Percentiles rank a stretch among this genome's conserved stretches.
Conservation (phyloP, 92 coral and sea anemone genomes). For the Zoanthus sansibaricus region DNA sequence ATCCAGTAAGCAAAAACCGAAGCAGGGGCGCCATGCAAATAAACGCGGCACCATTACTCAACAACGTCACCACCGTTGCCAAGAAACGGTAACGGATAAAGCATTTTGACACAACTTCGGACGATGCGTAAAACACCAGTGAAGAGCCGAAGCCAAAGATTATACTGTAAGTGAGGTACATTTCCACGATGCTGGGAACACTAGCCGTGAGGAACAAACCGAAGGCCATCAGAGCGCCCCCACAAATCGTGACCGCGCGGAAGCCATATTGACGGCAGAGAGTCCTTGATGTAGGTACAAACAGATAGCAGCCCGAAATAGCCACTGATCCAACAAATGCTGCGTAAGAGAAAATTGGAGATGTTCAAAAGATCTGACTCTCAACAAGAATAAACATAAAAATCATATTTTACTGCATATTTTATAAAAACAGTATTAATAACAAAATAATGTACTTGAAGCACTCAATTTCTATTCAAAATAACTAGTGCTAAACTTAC, state of each 20-base stretch:
- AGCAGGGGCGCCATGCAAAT: conserved; percentile 6
- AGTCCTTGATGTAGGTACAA: conserved; percentile 20
- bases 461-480: too few relatives aligned
- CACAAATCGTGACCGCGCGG: conserved; percentile 29
- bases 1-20: background rate
- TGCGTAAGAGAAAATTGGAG: background rate
- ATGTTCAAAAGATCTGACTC: background rate
- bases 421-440: too few relatives aligned
- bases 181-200: conserved; percentile 9
- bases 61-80: conserved; percentile 4
- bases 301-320: conserved; percentile 18
- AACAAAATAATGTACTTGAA: too few relatives aligned
- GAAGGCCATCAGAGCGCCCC: conserved; percentile 33
- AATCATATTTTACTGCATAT: too few relatives aligned
- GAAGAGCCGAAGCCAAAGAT: conserved; percentile 27
- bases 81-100: background rate
- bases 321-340: conserved; percentile 22
- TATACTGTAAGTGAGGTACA: conserved; percentile 32
- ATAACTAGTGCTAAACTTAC: too few relatives aligned
- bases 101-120: background rate
- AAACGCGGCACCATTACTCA: conserved; percentile 1
- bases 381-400: background rate
- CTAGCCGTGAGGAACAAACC: conserved; percentile 35
- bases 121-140: conserved; percentile 19
- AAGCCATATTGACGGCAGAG: conserved; percentile 19